Evolutionary conservation across 2,888 invertebrate species (phyloP).

Genomic region (Acutogordius australiensis): DNA sequence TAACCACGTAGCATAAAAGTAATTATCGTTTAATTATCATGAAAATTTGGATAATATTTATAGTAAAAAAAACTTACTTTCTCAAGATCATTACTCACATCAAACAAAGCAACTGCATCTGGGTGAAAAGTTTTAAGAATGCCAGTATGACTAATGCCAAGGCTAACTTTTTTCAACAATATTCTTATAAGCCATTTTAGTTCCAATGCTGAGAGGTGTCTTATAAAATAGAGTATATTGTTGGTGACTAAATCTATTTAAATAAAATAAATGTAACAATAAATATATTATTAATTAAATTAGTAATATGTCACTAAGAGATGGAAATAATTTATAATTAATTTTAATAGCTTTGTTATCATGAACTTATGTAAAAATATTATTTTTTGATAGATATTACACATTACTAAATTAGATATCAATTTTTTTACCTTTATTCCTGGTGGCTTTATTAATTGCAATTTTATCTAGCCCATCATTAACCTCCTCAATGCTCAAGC

Average conservation of each 20-base stretch:
- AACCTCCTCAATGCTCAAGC: constrained; percentile 38
- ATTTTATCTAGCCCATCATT: constrained; percentile 45
- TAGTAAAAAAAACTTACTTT: constrained; percentile 29
- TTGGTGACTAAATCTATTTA: constrained; percentile 30
- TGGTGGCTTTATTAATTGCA: constrained; percentile 35
- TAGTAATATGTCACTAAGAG: too few relatives aligned
- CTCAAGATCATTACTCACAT: constrained; percentile 37
- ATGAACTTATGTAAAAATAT: background rate
- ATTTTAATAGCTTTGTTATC: background rate
- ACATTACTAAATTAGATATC: constrained; percentile 8
- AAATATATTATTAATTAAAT: constrained; percentile 3
- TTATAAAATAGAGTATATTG: constrained; percentile 36
- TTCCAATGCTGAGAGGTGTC: constrained; percentile 39
- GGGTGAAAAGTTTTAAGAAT: constrained; percentile 44
- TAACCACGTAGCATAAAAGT: too few relatives aligned
- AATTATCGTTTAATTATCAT: too few relatives aligned
- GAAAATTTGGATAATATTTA: background rate
- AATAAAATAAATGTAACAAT: background rate
- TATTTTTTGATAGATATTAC: too few relatives aligned
- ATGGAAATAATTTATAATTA: constrained; percentile 14
- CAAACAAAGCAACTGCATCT: constrained; percentile 44
- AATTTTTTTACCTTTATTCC: constrained; percentile 21
- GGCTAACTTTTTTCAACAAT: constrained; percentile 39
- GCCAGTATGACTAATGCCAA: constrained; percentile 40
- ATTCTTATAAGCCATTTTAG: constrained; percentile 67